Evolutionary conservation across 2,888 invertebrate species (phyloP), one percentile per base, ranked within the genome.

Genomic region (Eustalomyia histrio): DNA sequence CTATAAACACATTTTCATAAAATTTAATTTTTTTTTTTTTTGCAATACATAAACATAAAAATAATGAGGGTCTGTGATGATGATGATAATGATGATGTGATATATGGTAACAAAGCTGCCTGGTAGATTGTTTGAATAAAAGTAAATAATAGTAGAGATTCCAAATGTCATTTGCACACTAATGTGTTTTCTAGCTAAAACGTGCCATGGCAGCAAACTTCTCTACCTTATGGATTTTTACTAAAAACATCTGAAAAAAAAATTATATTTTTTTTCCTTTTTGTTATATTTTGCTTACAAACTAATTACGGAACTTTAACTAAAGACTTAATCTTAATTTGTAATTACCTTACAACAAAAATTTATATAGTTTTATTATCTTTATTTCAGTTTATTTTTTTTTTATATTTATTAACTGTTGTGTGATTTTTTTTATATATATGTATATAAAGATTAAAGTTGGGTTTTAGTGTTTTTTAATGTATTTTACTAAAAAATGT

Each of bases 181-280:
- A 61, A 75, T 67, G 60, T 58, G 39, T 52, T 52, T 67, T 75
- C 58, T 64, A 58, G 14, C 12, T n/a, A 33, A 68, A 68, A 67
- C 67, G 60, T 75, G 60, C 8, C 53, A 52, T 61, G 61, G 53
- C 61, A 75, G 24, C 61, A 61, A 64, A 24, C 18, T 33, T 21
- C 55, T 35, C 14, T n/a, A n/a, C 16, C 18, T 39, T 39, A 39
- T 39, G 39, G 55, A 24, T 21, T 58, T 33, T 73, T 6, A 21
- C 2, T 24, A 24, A 24, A 52, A 29, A 52, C 60, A 75, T 24
- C 7, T 65, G 7, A 58, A 18, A 47, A 33, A 43, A 57, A 57
- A 63, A 33, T 39, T 47, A 21, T 21, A 1, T 55, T 2, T 33
- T 21, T 57, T 14, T 8, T 14, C 0, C 10, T 65, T 60, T 18